Base-by-base conservation (phyloP, 2,888 invertebrate species). In the Dolomedes plantarius region DNA sequence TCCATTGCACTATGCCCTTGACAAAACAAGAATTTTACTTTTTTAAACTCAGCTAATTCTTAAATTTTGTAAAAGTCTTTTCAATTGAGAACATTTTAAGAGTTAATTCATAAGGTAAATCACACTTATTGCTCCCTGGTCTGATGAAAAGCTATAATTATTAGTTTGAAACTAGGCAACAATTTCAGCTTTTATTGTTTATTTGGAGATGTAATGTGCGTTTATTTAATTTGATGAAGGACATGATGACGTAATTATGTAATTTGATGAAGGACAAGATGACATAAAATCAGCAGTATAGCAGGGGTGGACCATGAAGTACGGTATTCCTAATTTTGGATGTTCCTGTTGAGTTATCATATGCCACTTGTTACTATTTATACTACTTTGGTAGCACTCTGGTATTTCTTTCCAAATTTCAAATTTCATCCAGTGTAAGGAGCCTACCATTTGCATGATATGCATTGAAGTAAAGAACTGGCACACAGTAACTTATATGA, bases 401-500 rank as follows among this genome's bases (percentile, higher is more conserved):
- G 83, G 83, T 19, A 83, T 50, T 27, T 36, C 1, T 46, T 64
- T 31, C 83, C 83, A 83, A 7, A 83, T 39, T n/a, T n/a, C n/a
- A n/a, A n/a, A n/a, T n/a, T 67, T 83, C 77, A 32, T 77, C 50
- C 0, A 83, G 72, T 9, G 46, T 36, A 1, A 83, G 29, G 9
- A 71, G 69, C 39, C 73, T 83, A n/a, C 83, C 83, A 77, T 77
- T 28, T 46, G 39, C 50, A 29, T 67, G 29, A 73, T 83, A 73
- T 29, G 74, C 86, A 46, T 68, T 79, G 31, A 86, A 86, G 46
- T 72, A 86, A 19, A 86, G 65, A 39, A 86, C 74, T 9, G 86
- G 86, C 9, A 86, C 86, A 28, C 74, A 86, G 62, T 86, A 86
- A 32, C 86, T 86, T 19, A 86, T 75, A 50, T 86, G 79, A 50